These are phyloP conservation scores for Steinernema feltiae DNA, from an alignment of 1,140 invertebrate species.

Conservation along the genomic window DNA sequence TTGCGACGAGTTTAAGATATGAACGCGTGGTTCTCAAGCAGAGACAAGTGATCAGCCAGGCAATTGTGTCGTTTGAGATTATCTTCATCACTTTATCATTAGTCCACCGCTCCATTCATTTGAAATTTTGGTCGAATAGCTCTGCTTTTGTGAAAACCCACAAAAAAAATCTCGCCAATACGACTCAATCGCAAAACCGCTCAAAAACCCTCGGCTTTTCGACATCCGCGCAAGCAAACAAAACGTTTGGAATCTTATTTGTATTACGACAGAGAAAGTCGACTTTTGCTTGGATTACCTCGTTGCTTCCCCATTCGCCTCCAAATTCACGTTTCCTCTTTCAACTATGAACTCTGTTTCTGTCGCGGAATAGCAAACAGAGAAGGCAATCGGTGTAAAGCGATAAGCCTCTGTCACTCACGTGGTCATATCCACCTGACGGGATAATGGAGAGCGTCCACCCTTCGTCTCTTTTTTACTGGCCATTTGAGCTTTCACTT, in stretches of 20 bases:
- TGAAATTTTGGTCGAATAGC: too few species aligned
- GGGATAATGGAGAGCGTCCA: background rate
- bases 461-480: background rate
- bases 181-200: background rate
- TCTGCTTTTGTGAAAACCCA: too few species aligned
- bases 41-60: too few species aligned
- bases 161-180: background rate
- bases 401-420: background rate
- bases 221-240: background rate
- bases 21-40: too few species aligned
- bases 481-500: background rate
- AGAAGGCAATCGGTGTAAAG: background rate
- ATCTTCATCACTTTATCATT: too few species aligned
- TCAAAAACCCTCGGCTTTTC: background rate
- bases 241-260: background rate
- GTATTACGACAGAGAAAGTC: background rate
- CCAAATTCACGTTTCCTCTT: background rate
- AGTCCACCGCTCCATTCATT: too few species aligned
- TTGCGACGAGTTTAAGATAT: too few species aligned
- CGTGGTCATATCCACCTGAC: background rate
- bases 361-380: background rate
- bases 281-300: background rate
- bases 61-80: too few species aligned
- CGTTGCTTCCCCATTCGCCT: background rate
- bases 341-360: background rate